These are phyloP conservation scores for Dascyllus trimaculatus DNA, from an alignment of 2,113 vertebrate genomes.

Conservation along the genomic window DNA sequence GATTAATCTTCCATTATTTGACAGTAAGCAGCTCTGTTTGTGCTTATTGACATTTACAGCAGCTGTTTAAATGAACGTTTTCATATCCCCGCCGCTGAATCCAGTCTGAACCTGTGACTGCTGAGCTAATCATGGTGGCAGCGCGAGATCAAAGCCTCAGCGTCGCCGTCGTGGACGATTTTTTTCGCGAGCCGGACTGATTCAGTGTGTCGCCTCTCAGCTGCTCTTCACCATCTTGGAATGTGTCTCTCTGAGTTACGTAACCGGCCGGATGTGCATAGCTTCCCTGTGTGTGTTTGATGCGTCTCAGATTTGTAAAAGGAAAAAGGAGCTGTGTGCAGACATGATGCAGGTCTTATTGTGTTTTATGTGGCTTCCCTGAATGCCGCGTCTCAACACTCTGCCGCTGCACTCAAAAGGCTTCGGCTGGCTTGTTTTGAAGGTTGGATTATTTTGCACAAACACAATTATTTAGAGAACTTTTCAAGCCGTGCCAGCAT, in stretches of 20 bases:
- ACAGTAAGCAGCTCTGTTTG: too few relatives aligned
- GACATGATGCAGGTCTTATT: neutral
- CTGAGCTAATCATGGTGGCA: neutral
- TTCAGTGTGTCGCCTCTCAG: conserved; percentile 39
- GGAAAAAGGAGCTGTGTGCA: neutral
- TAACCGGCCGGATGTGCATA: conserved; percentile 52
- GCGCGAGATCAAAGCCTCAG: conserved; percentile 18
- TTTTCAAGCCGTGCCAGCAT: neutral
- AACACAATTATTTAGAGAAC: too few relatives aligned
- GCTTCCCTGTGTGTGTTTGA: neutral
- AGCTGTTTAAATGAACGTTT: too few relatives aligned
- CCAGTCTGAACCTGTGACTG: neutral
- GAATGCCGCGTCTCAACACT: conserved; percentile 7
- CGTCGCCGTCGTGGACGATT: neutral
- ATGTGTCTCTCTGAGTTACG: conserved; percentile 46
- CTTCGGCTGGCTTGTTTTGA: too few relatives aligned
- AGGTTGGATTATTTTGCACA: too few relatives aligned
- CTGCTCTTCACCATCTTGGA: conserved; percentile 35
- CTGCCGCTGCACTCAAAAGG: too few relatives aligned
- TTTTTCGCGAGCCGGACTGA: neutral
- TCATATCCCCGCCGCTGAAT: too few relatives aligned
- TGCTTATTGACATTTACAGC: too few relatives aligned
- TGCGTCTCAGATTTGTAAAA: too few relatives aligned
- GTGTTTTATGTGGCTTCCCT: conserved; percentile 23
- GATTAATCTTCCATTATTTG: too few relatives aligned